Conservation (phyloP, 1,140 invertebrate genomes). For the Drosophila suzukii region DNA sequence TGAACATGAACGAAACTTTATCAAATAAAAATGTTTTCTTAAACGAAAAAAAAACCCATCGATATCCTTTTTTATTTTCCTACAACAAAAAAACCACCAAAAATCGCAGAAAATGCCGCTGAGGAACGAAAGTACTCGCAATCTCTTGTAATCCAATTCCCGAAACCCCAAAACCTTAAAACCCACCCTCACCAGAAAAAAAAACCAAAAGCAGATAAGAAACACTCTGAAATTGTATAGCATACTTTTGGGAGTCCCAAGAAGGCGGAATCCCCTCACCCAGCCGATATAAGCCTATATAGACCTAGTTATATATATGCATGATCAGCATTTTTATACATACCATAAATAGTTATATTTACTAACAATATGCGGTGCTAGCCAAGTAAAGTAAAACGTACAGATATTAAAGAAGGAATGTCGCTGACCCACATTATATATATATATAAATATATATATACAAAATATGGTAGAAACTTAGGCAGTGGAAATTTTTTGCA, state of each 20-base stretch:
- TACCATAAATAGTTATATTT: slow-evolving; percentile 37
- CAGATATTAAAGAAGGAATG: slow-evolving; percentile 3
- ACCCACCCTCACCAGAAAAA: slow-evolving; percentile 1
- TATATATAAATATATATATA: slow-evolving; percentile 26
- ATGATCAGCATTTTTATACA: slow-evolving; percentile 58
- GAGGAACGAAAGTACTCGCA: slow-evolving; percentile 75
- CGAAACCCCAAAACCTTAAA: background rate
- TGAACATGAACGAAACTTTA: slow-evolving; percentile 77
- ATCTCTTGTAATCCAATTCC: slow-evolving; percentile 17
- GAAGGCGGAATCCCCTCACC: background rate
- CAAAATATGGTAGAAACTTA: slow-evolving; percentile 18
- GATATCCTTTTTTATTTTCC: slow-evolving; percentile 62
- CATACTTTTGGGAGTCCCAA: slow-evolving; percentile 23
- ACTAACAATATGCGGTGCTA: slow-evolving; percentile 72
- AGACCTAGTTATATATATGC: slow-evolving; percentile 30
- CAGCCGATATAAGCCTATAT: slow-evolving; percentile 10
- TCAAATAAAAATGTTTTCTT: slow-evolving; percentile 79
- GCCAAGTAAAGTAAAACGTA: slow-evolving; percentile 49
- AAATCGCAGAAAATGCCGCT: slow-evolving; percentile 38
- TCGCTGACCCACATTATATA: slow-evolving; percentile 9
- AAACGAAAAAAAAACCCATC: slow-evolving; percentile 71
- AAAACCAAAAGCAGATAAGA: slow-evolving; percentile 10
- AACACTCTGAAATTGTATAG: slow-evolving; percentile 23
- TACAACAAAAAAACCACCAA: slow-evolving; percentile 29
- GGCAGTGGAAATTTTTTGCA: slow-evolving; percentile 69